Evolutionary conservation across 1,140 invertebrate genomes (phyloP).

Genomic region (Nasonia longicornis): DNA sequence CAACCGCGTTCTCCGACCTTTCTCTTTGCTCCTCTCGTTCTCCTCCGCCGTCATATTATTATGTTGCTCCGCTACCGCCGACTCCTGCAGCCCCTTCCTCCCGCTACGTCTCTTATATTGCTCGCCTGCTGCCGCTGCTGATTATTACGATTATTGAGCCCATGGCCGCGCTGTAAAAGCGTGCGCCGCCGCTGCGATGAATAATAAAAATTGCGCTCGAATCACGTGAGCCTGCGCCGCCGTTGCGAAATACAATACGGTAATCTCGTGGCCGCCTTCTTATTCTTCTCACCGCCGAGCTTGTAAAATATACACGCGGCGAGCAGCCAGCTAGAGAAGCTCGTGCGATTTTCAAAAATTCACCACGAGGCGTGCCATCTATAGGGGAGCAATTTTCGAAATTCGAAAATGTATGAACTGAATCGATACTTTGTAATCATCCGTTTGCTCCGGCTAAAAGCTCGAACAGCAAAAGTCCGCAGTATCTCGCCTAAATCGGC

Average conservation of each 20-base stretch:
- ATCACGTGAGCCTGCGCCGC: constrained; percentile 48
- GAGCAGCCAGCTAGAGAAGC: no score
- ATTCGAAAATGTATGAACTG: no score
- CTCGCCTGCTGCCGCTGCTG: constrained; percentile 49
- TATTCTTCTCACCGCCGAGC: neutral
- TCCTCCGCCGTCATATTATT: neutral
- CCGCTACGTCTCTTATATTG: constrained; percentile 5
- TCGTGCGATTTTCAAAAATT: constrained; percentile 43
- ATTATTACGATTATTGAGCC: constrained; percentile 66
- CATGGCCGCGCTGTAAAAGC: constrained; percentile 39
- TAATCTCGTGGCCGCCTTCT: constrained; percentile 36
- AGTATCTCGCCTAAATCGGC: neutral
- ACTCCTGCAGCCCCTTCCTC: neutral
- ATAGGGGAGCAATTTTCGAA: no score
- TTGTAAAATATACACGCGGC: constrained; percentile 32
- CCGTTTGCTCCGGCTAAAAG: neutral
- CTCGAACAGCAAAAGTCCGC: neutral
- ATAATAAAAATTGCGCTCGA: constrained; percentile 46
- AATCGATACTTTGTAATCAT: no score
- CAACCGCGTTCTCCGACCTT: constrained; percentile 9
- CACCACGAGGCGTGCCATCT: neutral
- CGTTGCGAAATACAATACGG: constrained; percentile 32
- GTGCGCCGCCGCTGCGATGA: constrained; percentile 10
- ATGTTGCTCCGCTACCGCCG: neutral
- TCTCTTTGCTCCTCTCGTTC: constrained; percentile 30